phyloP scores from a whole-genome alignment of 2,113 vertebrate genomes.

The Tachycineta bicolor region DNA sequence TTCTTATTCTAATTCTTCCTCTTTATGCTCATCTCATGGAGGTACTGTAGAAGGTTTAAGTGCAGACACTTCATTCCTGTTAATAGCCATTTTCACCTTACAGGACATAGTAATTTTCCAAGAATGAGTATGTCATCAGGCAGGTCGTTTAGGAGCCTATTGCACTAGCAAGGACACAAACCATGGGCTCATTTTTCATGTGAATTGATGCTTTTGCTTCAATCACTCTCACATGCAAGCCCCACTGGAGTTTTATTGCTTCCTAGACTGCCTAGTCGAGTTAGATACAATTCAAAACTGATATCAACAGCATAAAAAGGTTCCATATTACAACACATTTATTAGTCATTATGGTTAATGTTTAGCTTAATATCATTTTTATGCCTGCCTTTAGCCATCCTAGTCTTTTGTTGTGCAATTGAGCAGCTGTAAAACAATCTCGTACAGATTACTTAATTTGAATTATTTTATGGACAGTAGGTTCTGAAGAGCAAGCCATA shows the following conservation, averaged over 20 bases:
- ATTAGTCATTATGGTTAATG: constrained; percentile 67
- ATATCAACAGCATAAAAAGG: background rate
- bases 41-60: background rate
- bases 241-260: constrained; percentile 27
- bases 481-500: background rate
- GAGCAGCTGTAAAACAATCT: constrained; percentile 57
- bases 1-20: background rate
- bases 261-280: constrained; percentile 5
- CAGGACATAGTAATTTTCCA: constrained; percentile 28
- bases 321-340: constrained; percentile 43
- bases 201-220: background rate
- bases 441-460: constrained; percentile 33
- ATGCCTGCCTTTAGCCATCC: constrained; percentile 46
- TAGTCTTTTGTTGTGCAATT: constrained; percentile 52
- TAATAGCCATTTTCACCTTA: constrained; percentile 26
- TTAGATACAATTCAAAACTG: constrained; percentile 38
- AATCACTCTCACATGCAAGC: constrained; percentile 14
- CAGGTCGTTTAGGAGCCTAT: constrained; percentile 10
- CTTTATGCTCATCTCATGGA: background rate
- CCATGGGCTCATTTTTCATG: background rate
- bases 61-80: background rate
- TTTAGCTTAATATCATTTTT: constrained; percentile 53
- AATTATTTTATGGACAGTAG: background rate
- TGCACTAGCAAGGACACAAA: background rate
- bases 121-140: background rate